Evolutionary conservation across 1,140 invertebrate genomes (phyloP).

Genomic region (Bombus fervidus): DNA sequence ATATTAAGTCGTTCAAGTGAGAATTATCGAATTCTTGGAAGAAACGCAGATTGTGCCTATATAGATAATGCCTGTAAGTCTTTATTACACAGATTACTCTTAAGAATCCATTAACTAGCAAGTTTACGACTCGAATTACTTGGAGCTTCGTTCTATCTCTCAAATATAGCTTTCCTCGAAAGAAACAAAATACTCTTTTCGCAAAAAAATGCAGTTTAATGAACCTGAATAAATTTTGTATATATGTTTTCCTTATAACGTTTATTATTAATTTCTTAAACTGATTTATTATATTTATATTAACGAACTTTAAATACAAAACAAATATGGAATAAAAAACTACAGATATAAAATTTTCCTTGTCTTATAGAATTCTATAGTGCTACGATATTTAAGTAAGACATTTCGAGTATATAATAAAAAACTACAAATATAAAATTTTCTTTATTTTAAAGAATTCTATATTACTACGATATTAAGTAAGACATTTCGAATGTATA

Average conservation of each 20-base stretch:
- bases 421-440: no score
- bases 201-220: background rate
- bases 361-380: background rate
- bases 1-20: background rate
- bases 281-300: no score
- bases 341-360: no score
- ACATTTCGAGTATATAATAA: no score
- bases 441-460: no score
- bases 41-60: background rate
- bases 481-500: no score
- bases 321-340: no score
- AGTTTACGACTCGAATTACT: background rate
- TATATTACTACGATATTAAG: no score
- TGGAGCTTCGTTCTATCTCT: background rate
- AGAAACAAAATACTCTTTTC: background rate
- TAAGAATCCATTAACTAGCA: background rate
- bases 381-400: no score
- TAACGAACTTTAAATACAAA: no score
- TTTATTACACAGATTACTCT: background rate
- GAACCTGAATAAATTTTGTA: background rate
- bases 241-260: no score
- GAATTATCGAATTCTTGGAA: constrained; percentile 11
- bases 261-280: no score
- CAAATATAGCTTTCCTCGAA: background rate
- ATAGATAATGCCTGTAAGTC: background rate